Percentiles rank a stretch among this genome's conserved stretches.
Conservation (phyloP, 2,888 invertebrate genomes). For the Troides aeacus region DNA sequence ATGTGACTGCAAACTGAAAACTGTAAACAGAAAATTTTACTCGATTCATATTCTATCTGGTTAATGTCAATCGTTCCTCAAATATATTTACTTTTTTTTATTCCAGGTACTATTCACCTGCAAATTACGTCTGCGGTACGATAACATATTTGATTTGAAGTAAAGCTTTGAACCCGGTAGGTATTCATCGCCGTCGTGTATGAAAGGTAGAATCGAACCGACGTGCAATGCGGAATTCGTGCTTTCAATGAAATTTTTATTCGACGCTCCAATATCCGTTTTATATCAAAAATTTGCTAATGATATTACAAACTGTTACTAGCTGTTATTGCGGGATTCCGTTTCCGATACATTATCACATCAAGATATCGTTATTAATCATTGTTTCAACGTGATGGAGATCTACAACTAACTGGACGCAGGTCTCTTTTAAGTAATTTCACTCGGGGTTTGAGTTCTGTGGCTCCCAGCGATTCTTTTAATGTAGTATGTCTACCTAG, state of each 20-base stretch:
- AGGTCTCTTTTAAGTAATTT: too few species aligned
- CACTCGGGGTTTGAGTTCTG: too few species aligned
- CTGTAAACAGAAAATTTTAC: neutral
- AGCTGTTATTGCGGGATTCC: neutral
- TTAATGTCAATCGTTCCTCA: conserved; percentile 1
- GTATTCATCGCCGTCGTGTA: conserved; percentile 5
- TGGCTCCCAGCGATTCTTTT: too few species aligned
- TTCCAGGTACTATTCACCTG: conserved; percentile 20
- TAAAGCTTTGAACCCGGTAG: conserved; percentile 9
- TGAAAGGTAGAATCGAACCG: conserved; percentile 21
- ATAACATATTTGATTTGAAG: conserved; percentile 23
- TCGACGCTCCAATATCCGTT: neutral
- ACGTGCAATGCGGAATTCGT: conserved; percentile 12
- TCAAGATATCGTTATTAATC: too few species aligned
- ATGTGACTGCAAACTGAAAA: too few species aligned
- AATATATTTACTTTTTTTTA: conserved; percentile 9
- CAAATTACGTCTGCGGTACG: conserved; percentile 19
- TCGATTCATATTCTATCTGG: neutral
- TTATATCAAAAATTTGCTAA: neutral
- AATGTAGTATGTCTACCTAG: too few species aligned
- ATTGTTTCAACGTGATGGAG: too few species aligned
- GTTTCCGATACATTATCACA: neutral
- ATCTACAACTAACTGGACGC: too few species aligned
- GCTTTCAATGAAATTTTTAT: conserved; percentile 17
- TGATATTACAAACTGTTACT: neutral